Conservation (phyloP, 1,140 invertebrate species). For the Bombus sibiricus region DNA sequence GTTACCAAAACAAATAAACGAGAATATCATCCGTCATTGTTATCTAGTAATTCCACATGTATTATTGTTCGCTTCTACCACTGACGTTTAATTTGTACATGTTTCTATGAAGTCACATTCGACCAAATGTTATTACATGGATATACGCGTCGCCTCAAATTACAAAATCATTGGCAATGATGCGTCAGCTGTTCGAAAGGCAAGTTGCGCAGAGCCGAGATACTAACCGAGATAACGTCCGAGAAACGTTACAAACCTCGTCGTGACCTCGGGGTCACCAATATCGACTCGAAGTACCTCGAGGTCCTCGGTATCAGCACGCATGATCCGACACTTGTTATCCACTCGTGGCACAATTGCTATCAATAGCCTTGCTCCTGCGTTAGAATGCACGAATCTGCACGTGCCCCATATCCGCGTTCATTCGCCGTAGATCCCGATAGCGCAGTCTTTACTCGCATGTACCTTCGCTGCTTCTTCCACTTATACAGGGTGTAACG, state of each 20-base stretch:
- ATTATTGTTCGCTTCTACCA: not conserved
- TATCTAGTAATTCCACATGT: not conserved
- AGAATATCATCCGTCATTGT: too few relatives aligned
- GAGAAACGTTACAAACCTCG: not conserved
- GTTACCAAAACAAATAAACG: not conserved
- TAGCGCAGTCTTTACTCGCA: not conserved
- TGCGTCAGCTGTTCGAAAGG: too few relatives aligned
- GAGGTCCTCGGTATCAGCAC: not conserved
- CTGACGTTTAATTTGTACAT: not conserved
- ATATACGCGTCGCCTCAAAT: not conserved
- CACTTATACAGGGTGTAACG: too few relatives aligned
- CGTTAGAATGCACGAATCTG: not conserved
- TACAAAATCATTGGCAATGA: not conserved
- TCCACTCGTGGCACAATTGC: not conserved
- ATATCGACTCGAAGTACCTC: not conserved
- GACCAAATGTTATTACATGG: not conserved
- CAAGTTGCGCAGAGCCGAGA: not conserved
- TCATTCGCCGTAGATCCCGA: too few relatives aligned
- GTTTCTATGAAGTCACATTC: not conserved
- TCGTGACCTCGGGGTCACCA: not conserved
- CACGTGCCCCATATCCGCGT: not conserved
- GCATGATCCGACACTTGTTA: conserved; percentile 8
- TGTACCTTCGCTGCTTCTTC: too few relatives aligned
- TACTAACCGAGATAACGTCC: not conserved
- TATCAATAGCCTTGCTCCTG: not conserved